phyloP scores from a whole-genome alignment of 2,797 vertebrate species.

The Vireo griseus region DNA sequence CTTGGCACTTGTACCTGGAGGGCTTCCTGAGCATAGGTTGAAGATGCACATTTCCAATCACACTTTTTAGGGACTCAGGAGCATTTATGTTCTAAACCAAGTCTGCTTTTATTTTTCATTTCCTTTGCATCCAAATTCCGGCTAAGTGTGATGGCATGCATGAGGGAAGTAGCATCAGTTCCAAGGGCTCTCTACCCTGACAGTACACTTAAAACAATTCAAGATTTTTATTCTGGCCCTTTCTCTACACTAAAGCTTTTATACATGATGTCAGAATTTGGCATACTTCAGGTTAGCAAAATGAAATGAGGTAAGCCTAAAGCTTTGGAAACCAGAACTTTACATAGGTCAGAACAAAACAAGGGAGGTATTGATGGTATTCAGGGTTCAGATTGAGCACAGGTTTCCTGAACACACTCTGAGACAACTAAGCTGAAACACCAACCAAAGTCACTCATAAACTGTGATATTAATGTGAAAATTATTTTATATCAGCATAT shows the following conservation, averaged over 20 bases:
- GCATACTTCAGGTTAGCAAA: not conserved
- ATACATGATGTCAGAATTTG: constrained; percentile 23
- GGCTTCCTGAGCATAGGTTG: not conserved
- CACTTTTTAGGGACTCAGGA: not conserved
- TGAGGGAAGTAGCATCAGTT: not conserved
- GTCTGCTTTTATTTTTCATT: not conserved
- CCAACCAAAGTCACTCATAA: not conserved
- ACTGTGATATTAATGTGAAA: not conserved
- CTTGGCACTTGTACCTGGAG: not conserved
- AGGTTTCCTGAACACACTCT: not conserved
- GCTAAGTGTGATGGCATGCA: not conserved
- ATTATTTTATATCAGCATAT: not conserved
- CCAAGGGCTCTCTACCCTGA: not conserved
- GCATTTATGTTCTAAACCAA: not conserved
- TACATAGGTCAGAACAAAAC: not conserved
- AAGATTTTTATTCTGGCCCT: not conserved
- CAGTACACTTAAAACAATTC: not conserved
- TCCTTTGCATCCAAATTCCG: not conserved
- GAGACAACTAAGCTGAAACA: not conserved
- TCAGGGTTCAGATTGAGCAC: not conserved
- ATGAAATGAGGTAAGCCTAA: not conserved
- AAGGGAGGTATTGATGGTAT: not conserved
- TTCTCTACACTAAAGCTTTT: not conserved
- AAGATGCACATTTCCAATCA: not conserved
- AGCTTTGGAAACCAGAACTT: not conserved